A percentile compares a stretch with the other conserved stretches of the same genome.
Evolutionary conservation across 2,888 invertebrate genomes (phyloP).

Genomic region (Leptopilina myrica): DNA sequence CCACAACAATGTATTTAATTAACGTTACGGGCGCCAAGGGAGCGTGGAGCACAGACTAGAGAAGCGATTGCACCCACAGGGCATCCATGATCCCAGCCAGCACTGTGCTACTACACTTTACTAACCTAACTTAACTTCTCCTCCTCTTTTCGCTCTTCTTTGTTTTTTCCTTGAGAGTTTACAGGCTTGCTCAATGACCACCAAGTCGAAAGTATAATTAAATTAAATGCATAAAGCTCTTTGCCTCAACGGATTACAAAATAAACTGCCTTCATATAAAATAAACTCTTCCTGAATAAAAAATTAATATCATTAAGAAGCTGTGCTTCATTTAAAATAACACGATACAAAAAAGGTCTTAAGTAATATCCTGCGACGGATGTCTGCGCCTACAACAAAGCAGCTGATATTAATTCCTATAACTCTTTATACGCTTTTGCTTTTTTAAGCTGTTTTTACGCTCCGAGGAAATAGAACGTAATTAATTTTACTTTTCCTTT

Average conservation of each 20-base stretch:
- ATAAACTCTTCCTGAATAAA: constrained; percentile 74
- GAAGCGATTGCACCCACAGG: constrained; percentile 74
- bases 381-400: too few relatives aligned
- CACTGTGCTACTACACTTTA: constrained; percentile 54
- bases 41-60: constrained; percentile 64
- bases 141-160: neutral
- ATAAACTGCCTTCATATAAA: constrained; percentile 75
- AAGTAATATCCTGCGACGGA: too few relatives aligned
- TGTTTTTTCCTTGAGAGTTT: constrained; percentile 53
- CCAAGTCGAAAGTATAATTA: constrained; percentile 69
- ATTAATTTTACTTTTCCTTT: too few relatives aligned
- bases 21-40: constrained; percentile 70
- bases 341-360: too few relatives aligned
- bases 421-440: too few relatives aligned
- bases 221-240: constrained; percentile 63
- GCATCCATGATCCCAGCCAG: constrained; percentile 68
- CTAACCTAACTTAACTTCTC: constrained; percentile 30
- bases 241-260: constrained; percentile 74
- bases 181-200: constrained; percentile 69
- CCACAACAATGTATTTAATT: constrained; percentile 56
- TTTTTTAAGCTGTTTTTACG: too few relatives aligned
- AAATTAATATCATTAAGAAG: constrained; percentile 70
- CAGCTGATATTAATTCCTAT: too few relatives aligned
- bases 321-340: neutral
- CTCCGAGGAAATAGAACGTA: too few relatives aligned